Base-by-base conservation (phyloP, 2,888 invertebrate genomes). In the Trichopria drosophilae region DNA sequence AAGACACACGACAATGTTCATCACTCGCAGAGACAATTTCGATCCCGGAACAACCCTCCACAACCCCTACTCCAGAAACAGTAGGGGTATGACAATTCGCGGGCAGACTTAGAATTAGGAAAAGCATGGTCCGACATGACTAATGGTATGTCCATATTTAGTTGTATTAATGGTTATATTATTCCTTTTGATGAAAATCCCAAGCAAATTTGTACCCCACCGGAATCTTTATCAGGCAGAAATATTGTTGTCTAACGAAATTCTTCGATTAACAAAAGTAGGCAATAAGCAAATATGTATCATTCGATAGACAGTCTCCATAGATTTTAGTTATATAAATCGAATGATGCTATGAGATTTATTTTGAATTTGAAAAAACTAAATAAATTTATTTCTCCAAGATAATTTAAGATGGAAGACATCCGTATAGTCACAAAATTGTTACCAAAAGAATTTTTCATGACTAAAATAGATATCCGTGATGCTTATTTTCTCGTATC, bases 151-250 rank as follows among this genome's bases (percentile, higher is more conserved):
- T 5, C 12, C 12, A 15, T 35, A 20, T 35, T 35, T n/a, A 35
- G 22, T 19, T 31, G 28, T 31, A 29, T 32, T 7, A 22, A 43
- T 3, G 32, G 32, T 12, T 43, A 43, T 43, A 19, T 22, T 9
- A 43, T 43, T 16, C 42, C 32, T 12, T 43, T 43, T 7, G 13
- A 13, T 20, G 13, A 22, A 1, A 12, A 10, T 3, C 42, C 42
- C 6, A n/a, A n/a, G 12, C 42, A 43, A 18, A 4, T 10, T 4
- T n/a, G 9, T 18, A 15, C 4, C 7, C 32, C 42, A 19, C 19
- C n/a, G n/a, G n/a, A n/a, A n/a, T n/a, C n/a, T n/a, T n/a, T n/a
- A n/a, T n/a, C n/a, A n/a, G n/a, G n/a, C n/a, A n/a, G n/a, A n/a
- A n/a, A n/a, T n/a, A n/a, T n/a, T n/a, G n/a, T n/a, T n/a, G n/a